A percentile compares a stretch with the other conserved stretches of the same genome.
These are phyloP conservation scores for Spilogale gracilis DNA, from an alignment of 2,113 vertebrate genomes.

Conservation along the genomic window DNA sequence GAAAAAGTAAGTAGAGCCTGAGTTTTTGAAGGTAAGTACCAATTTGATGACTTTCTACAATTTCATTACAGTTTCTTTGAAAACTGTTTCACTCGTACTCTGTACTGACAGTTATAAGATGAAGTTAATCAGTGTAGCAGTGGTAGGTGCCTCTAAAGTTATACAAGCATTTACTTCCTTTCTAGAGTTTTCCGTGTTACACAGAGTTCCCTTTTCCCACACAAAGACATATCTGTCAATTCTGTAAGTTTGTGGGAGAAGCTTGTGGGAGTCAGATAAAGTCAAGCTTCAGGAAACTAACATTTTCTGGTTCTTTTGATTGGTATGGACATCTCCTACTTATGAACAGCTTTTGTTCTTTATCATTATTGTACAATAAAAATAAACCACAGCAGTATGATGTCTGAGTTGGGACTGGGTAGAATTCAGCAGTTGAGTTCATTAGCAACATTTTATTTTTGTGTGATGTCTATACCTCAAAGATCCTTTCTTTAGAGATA, in stretches of 20 bases:
- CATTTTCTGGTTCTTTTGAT: conserved; percentile 52
- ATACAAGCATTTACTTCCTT: conserved; percentile 38
- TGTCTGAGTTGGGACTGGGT: neutral
- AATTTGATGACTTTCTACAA: neutral
- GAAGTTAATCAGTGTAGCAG: neutral
- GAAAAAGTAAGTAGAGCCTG: neutral
- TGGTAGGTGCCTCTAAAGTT: conserved; percentile 16
- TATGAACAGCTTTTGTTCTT: neutral
- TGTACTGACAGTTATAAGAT: neutral
- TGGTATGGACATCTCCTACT: neutral
- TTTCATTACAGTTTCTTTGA: neutral
- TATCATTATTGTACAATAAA: neutral
- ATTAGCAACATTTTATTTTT: conserved; percentile 12
- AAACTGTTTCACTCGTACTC: neutral
- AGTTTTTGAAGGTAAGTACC: neutral
- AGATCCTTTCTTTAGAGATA: neutral
- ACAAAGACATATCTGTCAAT: conserved; percentile 64
- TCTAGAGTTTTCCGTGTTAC: conserved; percentile 8
- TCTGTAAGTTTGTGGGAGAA: conserved; percentile 60
- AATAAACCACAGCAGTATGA: neutral
- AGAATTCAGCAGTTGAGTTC: conserved; percentile 33
- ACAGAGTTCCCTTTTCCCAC: conserved; percentile 50
- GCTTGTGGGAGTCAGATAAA: conserved; percentile 61
- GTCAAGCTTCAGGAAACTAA: conserved; percentile 44
- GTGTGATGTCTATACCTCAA: neutral